Conservation (phyloP, 2,888 invertebrate species). For the Cephus sareptanus region DNA sequence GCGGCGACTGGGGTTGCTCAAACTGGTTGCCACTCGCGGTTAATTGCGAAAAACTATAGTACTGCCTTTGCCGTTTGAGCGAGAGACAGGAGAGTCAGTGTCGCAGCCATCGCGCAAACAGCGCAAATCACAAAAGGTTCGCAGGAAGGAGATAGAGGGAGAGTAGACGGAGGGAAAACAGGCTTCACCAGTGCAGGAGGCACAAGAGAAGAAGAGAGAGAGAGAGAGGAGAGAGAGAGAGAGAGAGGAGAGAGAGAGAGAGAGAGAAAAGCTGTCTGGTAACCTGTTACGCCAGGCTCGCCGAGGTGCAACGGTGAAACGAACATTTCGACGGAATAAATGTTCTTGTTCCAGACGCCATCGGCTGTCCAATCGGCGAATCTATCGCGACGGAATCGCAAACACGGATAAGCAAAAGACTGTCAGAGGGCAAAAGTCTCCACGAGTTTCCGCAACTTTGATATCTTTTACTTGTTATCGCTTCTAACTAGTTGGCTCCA, state of each 20-base stretch:
- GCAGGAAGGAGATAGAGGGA: background rate
- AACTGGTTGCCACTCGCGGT: background rate
- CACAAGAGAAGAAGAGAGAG: background rate
- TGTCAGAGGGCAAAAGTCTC: background rate
- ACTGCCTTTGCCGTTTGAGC: background rate
- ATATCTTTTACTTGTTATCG: background rate
- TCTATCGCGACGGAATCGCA: background rate
- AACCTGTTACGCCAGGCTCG: background rate
- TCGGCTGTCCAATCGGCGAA: background rate
- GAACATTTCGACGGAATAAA: background rate
- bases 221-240: no score
- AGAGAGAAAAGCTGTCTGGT: background rate
- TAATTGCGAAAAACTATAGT: constrained; percentile 2
- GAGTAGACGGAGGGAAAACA: background rate
- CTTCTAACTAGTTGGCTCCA: background rate
- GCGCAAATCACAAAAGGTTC: background rate
- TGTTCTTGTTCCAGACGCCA: background rate
- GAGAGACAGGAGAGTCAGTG: background rate
- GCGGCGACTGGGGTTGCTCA: background rate
- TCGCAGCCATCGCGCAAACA: background rate
- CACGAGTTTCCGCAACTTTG: background rate
- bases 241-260: no score
- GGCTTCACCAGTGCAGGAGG: background rate
- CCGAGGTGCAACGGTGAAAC: constrained; percentile 1
- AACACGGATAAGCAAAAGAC: background rate